Percentiles rank a stretch among this genome's conserved stretches.
Conservation (phyloP, 1,140 invertebrate species). For the Rhopalosiphum padi region DNA sequence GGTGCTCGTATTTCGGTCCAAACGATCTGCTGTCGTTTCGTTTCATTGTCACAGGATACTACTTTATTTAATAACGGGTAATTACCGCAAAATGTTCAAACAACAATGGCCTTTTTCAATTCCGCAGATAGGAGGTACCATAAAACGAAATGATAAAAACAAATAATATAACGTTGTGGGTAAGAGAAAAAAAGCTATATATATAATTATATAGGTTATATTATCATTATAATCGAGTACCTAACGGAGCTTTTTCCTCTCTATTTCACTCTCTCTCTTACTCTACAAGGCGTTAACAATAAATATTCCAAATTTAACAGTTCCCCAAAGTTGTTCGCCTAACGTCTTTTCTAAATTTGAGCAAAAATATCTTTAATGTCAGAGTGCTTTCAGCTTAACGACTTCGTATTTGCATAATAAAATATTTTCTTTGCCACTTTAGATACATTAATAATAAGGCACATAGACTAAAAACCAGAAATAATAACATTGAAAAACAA, state of each 20-base stretch:
- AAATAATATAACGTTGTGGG: background rate
- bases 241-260: background rate
- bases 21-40: slow-evolving; percentile 7
- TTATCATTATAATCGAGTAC: background rate
- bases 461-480: background rate
- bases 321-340: background rate
- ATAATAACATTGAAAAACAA: background rate
- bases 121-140: background rate
- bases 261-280: background rate
- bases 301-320: slow-evolving; percentile 27
- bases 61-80: slow-evolving; percentile 28
- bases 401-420: slow-evolving; percentile 38
- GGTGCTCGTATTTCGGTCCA: background rate
- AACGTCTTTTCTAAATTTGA: slow-evolving; percentile 18
- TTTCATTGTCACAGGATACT: slow-evolving; percentile 2
- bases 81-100: slow-evolving; percentile 1
- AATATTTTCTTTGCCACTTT: slow-evolving; percentile 30
- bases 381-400: slow-evolving; percentile 8
- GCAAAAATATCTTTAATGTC: background rate
- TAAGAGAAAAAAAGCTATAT: background rate
- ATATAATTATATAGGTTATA: slow-evolving; percentile 7
- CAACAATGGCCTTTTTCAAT: slow-evolving; percentile 14
- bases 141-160: slow-evolving; percentile 19
- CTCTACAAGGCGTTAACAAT: background rate
- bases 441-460: background rate